Evolutionary conservation across 2,797 vertebrate species (phyloP), one percentile per base, ranked within the genome.

Genomic region (Dermochelys coriacea): DNA sequence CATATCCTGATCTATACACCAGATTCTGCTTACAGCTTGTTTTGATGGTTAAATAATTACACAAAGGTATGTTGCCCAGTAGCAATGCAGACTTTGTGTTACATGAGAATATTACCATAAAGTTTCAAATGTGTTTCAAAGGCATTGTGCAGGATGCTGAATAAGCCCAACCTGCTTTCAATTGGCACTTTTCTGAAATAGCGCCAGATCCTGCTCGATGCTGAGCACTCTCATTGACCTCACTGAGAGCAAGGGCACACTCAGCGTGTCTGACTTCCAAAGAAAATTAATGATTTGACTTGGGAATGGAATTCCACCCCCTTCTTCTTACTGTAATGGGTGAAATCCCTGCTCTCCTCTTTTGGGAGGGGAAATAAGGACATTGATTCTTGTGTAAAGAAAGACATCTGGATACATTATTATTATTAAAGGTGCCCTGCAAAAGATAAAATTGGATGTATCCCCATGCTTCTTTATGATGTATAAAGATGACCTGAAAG

Each of bases 81-180:
- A 96, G 94, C 95, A 88, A 71, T 86, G 94, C 0, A 16, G 88
- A 91, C 94, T 96, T 96, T 86, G 88, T 89, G 79, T 81, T 95
- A 83, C 71, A 8, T 74, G 95, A 96, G 91, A 87, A 85, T 82
- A 41, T 95, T 96, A 89, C 21, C 82, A 6, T 75, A 79, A 79
- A 94, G 68, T 92, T 91, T 95, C 94, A 95, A 96, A 95, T 89
- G 86, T 79, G 31, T 97, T 94, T 90, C 92, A 95, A 93, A 94
- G 88, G 85, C 88, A 96, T 91, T 95, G 94, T 95, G 88, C 81
- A 91, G 77, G 61, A 51, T 89, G 90, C 94, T 96, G 95, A 97
- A 68, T 85, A 95, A 95, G 95, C 95, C 83, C 49, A 25, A 25
- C 25, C 25, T 5, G 74, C 91, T 55, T 31, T 2, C 78, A 93